phyloP scores from a whole-genome alignment of 2,113 vertebrate species.

The Bombycilla garrulus region DNA sequence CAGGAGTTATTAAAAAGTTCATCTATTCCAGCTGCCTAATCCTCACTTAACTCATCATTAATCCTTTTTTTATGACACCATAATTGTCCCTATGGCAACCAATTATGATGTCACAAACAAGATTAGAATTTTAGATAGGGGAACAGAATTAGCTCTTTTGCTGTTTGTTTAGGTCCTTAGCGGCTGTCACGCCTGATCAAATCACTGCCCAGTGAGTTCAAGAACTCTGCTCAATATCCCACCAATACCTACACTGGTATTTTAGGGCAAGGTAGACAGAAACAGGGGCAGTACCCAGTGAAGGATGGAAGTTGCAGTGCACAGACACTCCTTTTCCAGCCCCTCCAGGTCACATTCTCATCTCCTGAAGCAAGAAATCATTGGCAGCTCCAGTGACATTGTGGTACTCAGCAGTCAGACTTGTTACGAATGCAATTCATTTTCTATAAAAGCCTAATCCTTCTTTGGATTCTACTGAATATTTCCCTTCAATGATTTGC shows the following conservation, averaged over 20 bases:
- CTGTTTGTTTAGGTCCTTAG: slow-evolving; percentile 15
- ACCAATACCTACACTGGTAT: background rate
- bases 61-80: slow-evolving; percentile 50
- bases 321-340: background rate
- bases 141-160: slow-evolving; percentile 31
- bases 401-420: background rate
- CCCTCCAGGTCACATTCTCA: background rate
- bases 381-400: background rate
- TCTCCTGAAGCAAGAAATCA: background rate
- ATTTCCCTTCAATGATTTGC: background rate
- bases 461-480: background rate
- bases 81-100: slow-evolving; percentile 62
- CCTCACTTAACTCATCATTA: slow-evolving; percentile 46
- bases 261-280: background rate
- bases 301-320: background rate
- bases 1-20: slow-evolving; percentile 48
- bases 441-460: background rate
- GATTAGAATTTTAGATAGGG: slow-evolving; percentile 42
- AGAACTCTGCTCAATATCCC: background rate
- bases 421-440: background rate
- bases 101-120: slow-evolving; percentile 51
- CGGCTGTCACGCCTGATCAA: background rate
- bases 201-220: background rate
- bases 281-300: background rate
- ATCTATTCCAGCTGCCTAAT: slow-evolving; percentile 63